phyloP scores from a whole-genome alignment of 1,140 invertebrate genomes.

The Saccostrea glomerata region DNA sequence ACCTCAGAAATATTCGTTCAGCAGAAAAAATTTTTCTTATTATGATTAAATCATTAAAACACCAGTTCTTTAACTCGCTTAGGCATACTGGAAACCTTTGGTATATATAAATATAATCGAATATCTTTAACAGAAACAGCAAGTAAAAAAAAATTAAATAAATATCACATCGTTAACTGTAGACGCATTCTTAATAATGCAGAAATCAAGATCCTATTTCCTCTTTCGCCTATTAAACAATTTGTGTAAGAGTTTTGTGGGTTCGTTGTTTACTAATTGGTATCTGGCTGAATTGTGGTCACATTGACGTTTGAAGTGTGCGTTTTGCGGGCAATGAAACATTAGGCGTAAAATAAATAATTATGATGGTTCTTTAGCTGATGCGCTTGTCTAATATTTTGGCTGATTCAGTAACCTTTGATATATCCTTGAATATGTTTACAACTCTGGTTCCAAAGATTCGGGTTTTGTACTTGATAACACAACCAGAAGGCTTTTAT shows the following conservation, averaged over 20 bases:
- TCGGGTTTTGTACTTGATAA: neutral
- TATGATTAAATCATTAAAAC: no score
- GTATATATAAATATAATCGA: no score
- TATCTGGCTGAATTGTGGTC: neutral
- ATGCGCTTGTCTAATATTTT: neutral
- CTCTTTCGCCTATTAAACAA: neutral
- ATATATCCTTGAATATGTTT: slow-evolving; percentile 20
- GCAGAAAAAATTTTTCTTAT: no score
- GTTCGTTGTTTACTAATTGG: slow-evolving; percentile 33
- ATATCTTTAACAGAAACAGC: no score
- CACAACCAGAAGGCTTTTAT: neutral
- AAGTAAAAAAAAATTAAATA: no score
- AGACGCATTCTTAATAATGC: neutral
- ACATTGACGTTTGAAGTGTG: neutral
- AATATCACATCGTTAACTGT: no score
- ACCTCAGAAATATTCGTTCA: no score
- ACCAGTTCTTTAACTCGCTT: no score
- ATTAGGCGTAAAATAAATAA: slow-evolving; percentile 8
- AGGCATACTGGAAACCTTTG: no score
- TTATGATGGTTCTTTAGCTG: neutral
- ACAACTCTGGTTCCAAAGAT: neutral
- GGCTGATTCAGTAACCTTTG: neutral
- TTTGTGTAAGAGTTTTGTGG: neutral
- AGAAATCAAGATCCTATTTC: neutral
- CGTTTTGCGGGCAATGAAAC: neutral